Base-by-base conservation (phyloP, 2,113 vertebrate species). In the Engraulis encrasicolus region DNA sequence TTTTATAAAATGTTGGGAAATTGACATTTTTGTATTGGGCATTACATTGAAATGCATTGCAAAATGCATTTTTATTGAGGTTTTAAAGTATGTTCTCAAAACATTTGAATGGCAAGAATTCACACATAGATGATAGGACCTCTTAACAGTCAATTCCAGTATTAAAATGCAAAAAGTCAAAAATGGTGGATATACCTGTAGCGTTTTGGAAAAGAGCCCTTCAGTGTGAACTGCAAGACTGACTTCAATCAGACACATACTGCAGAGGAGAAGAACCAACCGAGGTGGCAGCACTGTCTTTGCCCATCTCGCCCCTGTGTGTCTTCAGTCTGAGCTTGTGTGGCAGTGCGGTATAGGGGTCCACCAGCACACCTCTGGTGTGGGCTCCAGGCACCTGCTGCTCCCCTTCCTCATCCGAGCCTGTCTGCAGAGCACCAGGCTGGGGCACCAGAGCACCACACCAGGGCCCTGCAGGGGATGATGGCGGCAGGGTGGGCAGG, bases 311-410 rank as follows among this genome's bases (percentile, higher is more conserved):
- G 36, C 83, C 71, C 36, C 82, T 74, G 66, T 0, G 79, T 84
- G 90, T 91, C 82, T 97, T 97, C 82, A 97, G 90, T 49, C 92
- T 89, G 78, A 96, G 91, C 88, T 96, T 97, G 84, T 94, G 93
- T 1, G 95, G 95, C 66, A 95, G 89, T 0, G 93, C 92, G 1
- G 92, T 77, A 84, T 85, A 87, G 0, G 20, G 6, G 1, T 79
- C 54, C 0, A 45, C 40, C 40, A 45, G 40, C 40, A 45, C 84
- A 31, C 88, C 86, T 0, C 81, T 17, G 2, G 27, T n/a, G n/a
- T n/a, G 38, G 2, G 87, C 82, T 27, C 93, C 91, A 1, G 93
- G 92, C 1, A 93, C 91, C 89, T 90, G 90, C 31, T 95, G 93
- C 86, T 94, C 90, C 0, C 92, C 92, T 0, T 96, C 94, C 85